phyloP scores from a whole-genome alignment of 2,113 vertebrate species.

The Heterotis niloticus region DNA sequence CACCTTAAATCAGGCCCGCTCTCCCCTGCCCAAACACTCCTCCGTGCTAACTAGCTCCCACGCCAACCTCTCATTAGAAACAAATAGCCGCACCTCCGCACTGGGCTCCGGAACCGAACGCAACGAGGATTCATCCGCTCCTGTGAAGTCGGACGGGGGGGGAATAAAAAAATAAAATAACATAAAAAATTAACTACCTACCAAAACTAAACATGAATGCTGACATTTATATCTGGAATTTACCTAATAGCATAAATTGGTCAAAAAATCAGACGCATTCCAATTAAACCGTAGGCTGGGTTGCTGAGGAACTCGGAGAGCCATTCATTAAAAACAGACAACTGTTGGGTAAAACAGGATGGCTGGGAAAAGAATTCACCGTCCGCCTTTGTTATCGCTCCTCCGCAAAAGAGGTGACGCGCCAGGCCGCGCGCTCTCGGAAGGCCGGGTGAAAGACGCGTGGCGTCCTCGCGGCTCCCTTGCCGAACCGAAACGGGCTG shows the following conservation, averaged over 20 bases:
- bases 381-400: conserved; percentile 10
- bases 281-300: conserved; percentile 11
- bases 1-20: conserved; percentile 78
- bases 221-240: conserved; percentile 16
- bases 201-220: conserved; percentile 14
- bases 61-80: conserved; percentile 93
- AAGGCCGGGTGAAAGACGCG: no score
- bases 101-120: conserved; percentile 29
- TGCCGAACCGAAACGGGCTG: background rate
- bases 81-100: conserved; percentile 50
- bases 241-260: conserved; percentile 19
- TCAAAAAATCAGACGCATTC: conserved; percentile 7
- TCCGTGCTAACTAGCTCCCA: conserved; percentile 93
- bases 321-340: conserved; percentile 18
- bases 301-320: background rate
- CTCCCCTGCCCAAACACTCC: conserved; percentile 84
- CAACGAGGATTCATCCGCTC: background rate
- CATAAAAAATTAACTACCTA: conserved; percentile 18
- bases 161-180: conserved; percentile 40
- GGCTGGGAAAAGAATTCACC: background rate
- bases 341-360: background rate
- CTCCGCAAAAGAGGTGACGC: background rate
- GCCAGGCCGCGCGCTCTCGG: background rate
- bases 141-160: conserved; percentile 41
- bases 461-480: background rate